Evolutionary conservation across 2,113 vertebrate genomes (phyloP).

Genomic region (Gymnorhina tibicen): DNA sequence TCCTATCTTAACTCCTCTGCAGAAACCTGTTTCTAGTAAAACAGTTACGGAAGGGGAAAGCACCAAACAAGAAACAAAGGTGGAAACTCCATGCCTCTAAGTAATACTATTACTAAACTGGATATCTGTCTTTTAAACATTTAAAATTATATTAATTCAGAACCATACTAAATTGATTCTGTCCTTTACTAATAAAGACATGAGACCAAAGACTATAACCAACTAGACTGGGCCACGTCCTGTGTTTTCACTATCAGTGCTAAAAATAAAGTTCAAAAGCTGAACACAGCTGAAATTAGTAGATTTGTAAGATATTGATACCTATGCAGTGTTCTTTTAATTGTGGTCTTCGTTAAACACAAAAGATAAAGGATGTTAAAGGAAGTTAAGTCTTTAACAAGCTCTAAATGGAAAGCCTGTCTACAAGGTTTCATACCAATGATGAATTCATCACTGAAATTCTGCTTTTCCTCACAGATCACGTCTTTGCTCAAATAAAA

Average conservation of each 20-base stretch:
- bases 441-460: not conserved
- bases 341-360: not conserved
- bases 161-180: not conserved
- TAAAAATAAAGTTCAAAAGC: not conserved
- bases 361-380: not conserved
- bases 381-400: not conserved
- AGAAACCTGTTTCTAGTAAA: not conserved
- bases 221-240: not conserved
- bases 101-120: not conserved
- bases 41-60: not conserved
- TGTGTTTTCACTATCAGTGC: not conserved
- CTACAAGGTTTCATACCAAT: not conserved
- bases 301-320: not conserved
- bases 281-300: not conserved
- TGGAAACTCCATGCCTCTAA: not conserved
- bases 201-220: not conserved
- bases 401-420: not conserved
- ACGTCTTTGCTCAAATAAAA: not conserved
- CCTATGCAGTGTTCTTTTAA: not conserved
- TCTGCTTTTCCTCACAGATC: not conserved
- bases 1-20: not conserved
- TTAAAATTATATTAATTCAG: not conserved
- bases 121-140: not conserved
- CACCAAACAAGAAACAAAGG: not conserved
- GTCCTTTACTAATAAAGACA: not conserved